phyloP scores from a whole-genome alignment of 2,888 invertebrate species.

The Drosophila gaucha region DNA sequence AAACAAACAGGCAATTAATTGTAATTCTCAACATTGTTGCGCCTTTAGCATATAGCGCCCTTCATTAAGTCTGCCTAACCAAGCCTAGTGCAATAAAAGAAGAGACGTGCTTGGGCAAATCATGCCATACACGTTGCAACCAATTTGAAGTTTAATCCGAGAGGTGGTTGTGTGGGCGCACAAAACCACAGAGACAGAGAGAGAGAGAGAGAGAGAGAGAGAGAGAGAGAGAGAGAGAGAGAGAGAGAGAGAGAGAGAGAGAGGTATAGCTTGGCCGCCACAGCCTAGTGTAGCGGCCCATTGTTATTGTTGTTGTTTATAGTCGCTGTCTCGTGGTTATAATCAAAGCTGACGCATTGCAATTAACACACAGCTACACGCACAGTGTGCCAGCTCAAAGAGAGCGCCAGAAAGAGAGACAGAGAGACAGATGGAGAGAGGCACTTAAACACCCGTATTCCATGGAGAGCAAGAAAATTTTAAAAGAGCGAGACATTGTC shows the following conservation, averaged over 20 bases:
- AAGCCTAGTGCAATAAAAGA: no score
- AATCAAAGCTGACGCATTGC: constrained; percentile 67
- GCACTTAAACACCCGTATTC: background rate
- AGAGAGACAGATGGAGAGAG: background rate
- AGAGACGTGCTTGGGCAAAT: background rate
- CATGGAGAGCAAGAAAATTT: constrained; percentile 6
- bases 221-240: background rate
- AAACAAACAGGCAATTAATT: no score
- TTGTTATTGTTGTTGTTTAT: constrained; percentile 21
- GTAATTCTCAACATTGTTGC: no score
- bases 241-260: background rate
- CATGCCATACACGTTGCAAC: background rate
- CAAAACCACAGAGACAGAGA: no score
- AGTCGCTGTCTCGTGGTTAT: constrained; percentile 35
- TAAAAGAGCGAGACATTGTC: background rate
- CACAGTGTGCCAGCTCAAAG: constrained; percentile 5
- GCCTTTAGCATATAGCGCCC: no score
- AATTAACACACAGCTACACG: constrained; percentile 52
- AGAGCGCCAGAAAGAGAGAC: constrained; percentile 1
- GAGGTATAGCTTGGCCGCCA: background rate
- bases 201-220: background rate
- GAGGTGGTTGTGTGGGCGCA: background rate
- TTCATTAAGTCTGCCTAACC: no score
- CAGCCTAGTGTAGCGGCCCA: background rate
- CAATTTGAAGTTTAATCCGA: background rate